These are phyloP conservation scores for Anolis carolinensis DNA, from an alignment of 2,113 vertebrate species.

Conservation along the genomic window DNA sequence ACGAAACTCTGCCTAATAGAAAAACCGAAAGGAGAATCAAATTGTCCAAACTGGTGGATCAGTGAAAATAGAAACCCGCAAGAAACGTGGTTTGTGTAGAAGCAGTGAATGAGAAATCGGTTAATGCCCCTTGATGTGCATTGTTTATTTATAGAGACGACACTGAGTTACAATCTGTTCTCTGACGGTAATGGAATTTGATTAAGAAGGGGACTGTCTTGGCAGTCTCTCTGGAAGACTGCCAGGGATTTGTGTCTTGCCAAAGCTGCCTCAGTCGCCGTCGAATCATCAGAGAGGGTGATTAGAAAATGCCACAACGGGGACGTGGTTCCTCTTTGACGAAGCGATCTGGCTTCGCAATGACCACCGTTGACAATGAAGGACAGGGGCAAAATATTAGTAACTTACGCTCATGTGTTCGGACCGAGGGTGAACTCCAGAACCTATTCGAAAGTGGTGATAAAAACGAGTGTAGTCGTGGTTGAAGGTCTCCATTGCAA, in stretches of 20 bases:
- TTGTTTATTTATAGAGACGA: background rate
- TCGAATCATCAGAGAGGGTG: background rate
- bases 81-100: background rate
- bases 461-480: background rate
- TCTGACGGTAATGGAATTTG: background rate
- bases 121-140: background rate
- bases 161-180: background rate
- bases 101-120: background rate
- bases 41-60: background rate
- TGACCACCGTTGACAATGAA: background rate
- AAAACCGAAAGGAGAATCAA: constrained; percentile 1
- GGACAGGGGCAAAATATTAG: too few species aligned
- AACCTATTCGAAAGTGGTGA: background rate
- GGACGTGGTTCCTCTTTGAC: too few species aligned
- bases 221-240: background rate
- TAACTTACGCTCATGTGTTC: background rate
- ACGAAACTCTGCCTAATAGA: background rate
- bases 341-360: too few species aligned
- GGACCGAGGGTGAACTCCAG: background rate
- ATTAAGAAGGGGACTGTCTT: background rate
- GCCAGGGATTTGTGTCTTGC: background rate
- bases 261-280: background rate
- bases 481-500: too few species aligned
- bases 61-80: background rate
- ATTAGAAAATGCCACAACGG: background rate